These are phyloP conservation scores for Spea multiplicata DNA, from an alignment of 2,113 vertebrate species.

Conservation along the genomic window DNA sequence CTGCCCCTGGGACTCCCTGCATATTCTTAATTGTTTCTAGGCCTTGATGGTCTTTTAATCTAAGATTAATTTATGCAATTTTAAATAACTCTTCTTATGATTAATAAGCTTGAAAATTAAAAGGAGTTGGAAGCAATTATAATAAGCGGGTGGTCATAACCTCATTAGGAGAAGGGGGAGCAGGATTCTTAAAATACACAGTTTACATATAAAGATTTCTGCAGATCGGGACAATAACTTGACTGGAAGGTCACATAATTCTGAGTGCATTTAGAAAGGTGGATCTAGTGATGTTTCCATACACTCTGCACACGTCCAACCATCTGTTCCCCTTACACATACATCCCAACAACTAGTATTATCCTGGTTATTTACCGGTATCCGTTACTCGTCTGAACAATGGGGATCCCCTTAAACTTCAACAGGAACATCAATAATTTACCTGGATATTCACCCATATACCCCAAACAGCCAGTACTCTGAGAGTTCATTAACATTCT, in stretches of 20 bases:
- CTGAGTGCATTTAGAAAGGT: neutral
- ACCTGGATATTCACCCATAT: too few species aligned
- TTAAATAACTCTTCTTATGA: conserved; percentile 99
- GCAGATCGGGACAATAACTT: conserved; percentile 28
- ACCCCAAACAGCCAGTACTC: too few species aligned
- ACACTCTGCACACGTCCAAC: conserved; percentile 1
- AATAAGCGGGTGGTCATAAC: conserved; percentile 97
- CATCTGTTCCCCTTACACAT: too few species aligned
- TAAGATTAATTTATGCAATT: conserved; percentile 99
- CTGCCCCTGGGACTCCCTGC: conserved; percentile 95
- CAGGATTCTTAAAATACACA: conserved; percentile 59
- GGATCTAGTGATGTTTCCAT: conserved; percentile 1
- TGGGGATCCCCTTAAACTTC: too few species aligned
- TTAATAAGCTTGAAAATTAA: conserved; percentile 99
- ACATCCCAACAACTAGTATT: too few species aligned
- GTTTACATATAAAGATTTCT: conserved; percentile 24
- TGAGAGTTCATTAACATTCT: too few species aligned
- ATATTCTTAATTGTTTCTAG: conserved; percentile 99
- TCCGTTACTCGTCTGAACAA: too few species aligned
- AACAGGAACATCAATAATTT: too few species aligned
- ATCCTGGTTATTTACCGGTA: too few species aligned
- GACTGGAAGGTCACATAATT: conserved; percentile 34
- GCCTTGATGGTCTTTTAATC: conserved; percentile 98
- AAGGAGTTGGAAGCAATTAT: conserved; percentile 99
- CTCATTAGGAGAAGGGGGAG: conserved; percentile 90